Conservation (phyloP, 2,888 invertebrate genomes). For the Lasioglossum villosulum region DNA sequence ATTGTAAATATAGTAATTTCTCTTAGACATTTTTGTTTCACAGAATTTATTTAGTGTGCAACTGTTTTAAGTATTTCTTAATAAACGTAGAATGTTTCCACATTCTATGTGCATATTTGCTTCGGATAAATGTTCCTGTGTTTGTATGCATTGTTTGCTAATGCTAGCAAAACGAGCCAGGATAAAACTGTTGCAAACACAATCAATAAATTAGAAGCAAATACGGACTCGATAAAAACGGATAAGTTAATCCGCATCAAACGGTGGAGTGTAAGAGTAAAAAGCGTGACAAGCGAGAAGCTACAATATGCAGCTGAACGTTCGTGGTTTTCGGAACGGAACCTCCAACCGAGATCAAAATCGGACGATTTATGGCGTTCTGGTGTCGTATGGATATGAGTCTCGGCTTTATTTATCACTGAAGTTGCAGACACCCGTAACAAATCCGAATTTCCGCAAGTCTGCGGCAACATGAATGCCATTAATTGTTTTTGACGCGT, state of each 20-base stretch:
- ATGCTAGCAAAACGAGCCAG: background rate
- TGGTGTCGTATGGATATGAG: conserved; percentile 13
- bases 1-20: background rate
- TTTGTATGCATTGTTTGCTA: background rate
- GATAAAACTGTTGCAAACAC: background rate
- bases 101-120: background rate
- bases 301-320: conserved; percentile 7
- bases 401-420: conserved; percentile 37
- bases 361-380: conserved; percentile 29
- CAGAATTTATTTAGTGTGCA: background rate
- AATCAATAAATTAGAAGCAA: background rate
- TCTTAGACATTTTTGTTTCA: background rate
- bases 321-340: conserved; percentile 2
- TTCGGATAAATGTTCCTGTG: background rate
- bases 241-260: background rate
- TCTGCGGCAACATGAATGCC: background rate
- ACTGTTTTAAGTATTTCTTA: background rate
- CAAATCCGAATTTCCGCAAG: conserved; percentile 6
- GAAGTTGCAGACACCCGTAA: conserved; percentile 16
- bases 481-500: background rate
- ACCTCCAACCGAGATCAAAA: conserved; percentile 31
- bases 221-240: background rate
- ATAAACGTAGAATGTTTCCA: background rate
- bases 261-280: background rate
- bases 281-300: background rate